phyloP scores from a whole-genome alignment of 2,888 invertebrate genomes.

The Leptothorax acervorum region DNA sequence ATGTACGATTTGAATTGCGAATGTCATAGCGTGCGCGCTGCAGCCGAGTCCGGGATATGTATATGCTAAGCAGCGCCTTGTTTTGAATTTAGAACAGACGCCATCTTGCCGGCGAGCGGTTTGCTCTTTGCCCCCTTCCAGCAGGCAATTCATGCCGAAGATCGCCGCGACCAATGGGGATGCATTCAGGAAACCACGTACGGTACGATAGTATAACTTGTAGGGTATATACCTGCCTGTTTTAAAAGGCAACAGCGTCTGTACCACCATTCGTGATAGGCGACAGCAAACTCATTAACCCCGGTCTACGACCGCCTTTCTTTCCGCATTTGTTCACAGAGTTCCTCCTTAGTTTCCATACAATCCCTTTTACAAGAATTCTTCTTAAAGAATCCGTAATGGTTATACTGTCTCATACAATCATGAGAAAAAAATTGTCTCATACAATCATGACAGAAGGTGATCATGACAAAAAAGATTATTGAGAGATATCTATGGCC shows the following conservation, averaged over 20 bases:
- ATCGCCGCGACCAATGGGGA: conserved; percentile 75
- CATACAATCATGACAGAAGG: not conserved
- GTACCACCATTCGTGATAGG: conserved; percentile 76
- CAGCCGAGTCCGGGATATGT: conserved; percentile 80
- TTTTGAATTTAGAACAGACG: conserved; percentile 86
- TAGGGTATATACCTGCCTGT: conserved; percentile 67
- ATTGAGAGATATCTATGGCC: not conserved
- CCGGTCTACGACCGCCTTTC: conserved; percentile 46
- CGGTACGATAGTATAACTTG: conserved; percentile 62
- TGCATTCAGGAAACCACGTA: conserved; percentile 76
- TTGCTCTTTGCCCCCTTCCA: conserved; percentile 84
- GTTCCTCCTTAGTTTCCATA: not conserved
- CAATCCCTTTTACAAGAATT: not conserved
- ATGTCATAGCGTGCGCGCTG: conserved; percentile 84
- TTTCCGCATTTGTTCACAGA: not conserved
- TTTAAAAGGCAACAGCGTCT: conserved; percentile 65
- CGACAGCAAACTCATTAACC: conserved; percentile 79
- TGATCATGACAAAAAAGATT: not conserved
- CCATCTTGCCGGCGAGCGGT: conserved; percentile 84
- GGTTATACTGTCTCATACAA: not conserved
- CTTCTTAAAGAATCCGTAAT: not conserved
- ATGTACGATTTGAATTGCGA: conserved; percentile 85
- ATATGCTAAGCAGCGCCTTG: conserved; percentile 85
- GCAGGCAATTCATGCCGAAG: conserved; percentile 80
- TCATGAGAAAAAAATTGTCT: not conserved